A percentile compares a stretch with the other conserved stretches of the same genome.
phyloP scores from a whole-genome alignment of 1,140 invertebrate genomes.

The Drosophila sucinea region DNA sequence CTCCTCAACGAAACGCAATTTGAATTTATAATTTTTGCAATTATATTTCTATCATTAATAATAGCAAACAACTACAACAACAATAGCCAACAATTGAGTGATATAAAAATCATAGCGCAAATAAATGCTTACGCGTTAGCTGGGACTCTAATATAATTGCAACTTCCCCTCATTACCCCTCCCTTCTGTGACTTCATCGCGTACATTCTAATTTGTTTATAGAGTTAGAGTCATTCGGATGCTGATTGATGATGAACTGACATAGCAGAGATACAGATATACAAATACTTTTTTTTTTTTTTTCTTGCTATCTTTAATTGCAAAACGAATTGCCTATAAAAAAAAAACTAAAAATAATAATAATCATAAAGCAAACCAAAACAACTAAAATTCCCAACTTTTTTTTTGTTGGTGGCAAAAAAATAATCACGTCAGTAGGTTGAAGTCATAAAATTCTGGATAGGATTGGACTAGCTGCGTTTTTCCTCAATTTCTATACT shows the following conservation, averaged over 20 bases:
- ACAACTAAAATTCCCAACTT: constrained; percentile 3
- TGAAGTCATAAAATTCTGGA: constrained; percentile 6
- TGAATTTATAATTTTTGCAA: constrained; percentile 81
- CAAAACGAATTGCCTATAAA: constrained; percentile 69
- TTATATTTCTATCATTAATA: constrained; percentile 72
- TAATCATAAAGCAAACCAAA: background rate
- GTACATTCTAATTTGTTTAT: constrained; percentile 73
- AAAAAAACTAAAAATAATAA: constrained; percentile 17
- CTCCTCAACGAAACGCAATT: constrained; percentile 54
- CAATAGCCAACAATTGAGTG: constrained; percentile 49
- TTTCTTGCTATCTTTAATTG: constrained; percentile 40
- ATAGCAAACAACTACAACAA: constrained; percentile 18
- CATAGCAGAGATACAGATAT: constrained; percentile 30
- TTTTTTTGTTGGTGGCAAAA: background rate
- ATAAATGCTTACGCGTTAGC: constrained; percentile 75
- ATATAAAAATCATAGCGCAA: constrained; percentile 76
- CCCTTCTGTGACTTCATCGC: background rate
- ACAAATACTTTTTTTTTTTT: constrained; percentile 24
- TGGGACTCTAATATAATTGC: constrained; percentile 41
- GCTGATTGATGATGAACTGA: constrained; percentile 73
- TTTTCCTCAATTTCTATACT: background rate
- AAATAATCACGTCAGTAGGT: background rate
- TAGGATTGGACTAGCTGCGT: background rate
- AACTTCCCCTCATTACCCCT: constrained; percentile 13
- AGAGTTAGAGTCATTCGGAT: constrained; percentile 44